Evolutionary conservation across 2,888 invertebrate genomes (phyloP).

Genomic region (Lamellibrachia columna): DNA sequence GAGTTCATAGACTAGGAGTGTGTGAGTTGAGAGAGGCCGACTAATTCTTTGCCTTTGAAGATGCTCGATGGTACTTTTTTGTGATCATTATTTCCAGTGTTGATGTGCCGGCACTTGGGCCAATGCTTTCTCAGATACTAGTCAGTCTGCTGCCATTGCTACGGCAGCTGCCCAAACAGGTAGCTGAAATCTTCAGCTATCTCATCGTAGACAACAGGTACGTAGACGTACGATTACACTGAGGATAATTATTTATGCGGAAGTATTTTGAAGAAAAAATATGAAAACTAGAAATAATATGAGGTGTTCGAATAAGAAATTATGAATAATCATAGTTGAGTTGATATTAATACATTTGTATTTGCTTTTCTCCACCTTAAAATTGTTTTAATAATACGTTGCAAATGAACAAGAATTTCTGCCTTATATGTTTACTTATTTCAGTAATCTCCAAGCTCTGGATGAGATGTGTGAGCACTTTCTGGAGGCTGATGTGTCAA

Average conservation of each 20-base stretch:
- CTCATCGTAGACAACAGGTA: conserved; percentile 64
- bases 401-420: too few relatives aligned
- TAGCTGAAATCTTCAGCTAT: conserved; percentile 81
- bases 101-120: conserved; percentile 72
- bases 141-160: conserved; percentile 82
- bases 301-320: too few relatives aligned
- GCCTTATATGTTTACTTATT: too few relatives aligned
- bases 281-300: too few relatives aligned
- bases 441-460: too few relatives aligned
- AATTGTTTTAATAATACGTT: too few relatives aligned
- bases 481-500: neutral
- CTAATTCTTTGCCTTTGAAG: neutral
- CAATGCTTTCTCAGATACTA: conserved; percentile 83
- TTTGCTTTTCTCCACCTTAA: too few relatives aligned
- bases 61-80: neutral
- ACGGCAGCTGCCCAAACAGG: conserved; percentile 75
- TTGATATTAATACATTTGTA: too few relatives aligned
- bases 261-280: neutral
- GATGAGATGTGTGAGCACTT: neutral
- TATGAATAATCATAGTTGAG: too few relatives aligned
- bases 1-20: too few relatives aligned
- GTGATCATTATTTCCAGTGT: conserved; percentile 66
- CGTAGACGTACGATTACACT: neutral
- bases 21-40: neutral
- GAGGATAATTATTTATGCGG: neutral